Conservation (phyloP, 2,113 vertebrate species). For the Seriola quinqueradiata region DNA sequence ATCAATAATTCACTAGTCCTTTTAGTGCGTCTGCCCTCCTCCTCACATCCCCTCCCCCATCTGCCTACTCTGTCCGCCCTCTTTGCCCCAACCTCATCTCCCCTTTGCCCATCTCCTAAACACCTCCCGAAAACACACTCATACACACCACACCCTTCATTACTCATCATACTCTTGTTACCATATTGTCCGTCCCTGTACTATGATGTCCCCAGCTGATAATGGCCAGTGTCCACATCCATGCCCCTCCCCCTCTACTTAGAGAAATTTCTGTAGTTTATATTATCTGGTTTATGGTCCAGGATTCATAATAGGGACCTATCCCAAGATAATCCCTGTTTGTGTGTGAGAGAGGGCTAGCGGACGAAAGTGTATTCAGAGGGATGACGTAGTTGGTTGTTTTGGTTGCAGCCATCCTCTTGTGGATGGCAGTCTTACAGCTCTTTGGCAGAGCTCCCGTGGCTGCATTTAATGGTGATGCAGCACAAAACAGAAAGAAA, state of each 20-base stretch:
- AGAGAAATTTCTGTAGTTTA: conserved; percentile 13
- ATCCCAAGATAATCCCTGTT: conserved; percentile 26
- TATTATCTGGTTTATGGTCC: conserved; percentile 1
- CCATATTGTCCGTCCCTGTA: background rate
- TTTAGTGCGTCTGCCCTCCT: conserved; percentile 68
- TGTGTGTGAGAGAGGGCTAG: conserved; percentile 13
- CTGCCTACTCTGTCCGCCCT: conserved; percentile 54
- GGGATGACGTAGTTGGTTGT: conserved; percentile 65
- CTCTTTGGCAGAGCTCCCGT: conserved; percentile 75
- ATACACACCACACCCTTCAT: conserved; percentile 13
- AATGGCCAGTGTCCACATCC: background rate
- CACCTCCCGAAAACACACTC: conserved; percentile 7
- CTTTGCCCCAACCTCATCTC: conserved; percentile 46
- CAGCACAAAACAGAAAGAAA: conserved; percentile 69
- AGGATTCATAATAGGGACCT: conserved; percentile 25
- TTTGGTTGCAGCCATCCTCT: conserved; percentile 71
- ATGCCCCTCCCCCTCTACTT: background rate
- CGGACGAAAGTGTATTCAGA: conserved; percentile 40
- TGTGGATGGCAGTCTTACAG: conserved; percentile 68
- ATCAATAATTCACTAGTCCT: conserved; percentile 85
- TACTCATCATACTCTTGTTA: conserved; percentile 4
- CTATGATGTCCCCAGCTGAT: background rate
- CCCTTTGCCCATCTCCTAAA: conserved; percentile 21
- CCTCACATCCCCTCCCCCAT: conserved; percentile 60
- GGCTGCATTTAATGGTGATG: conserved; percentile 72